Conservation (phyloP, 2,888 invertebrate species). For the Lasioglossum zephyrum region DNA sequence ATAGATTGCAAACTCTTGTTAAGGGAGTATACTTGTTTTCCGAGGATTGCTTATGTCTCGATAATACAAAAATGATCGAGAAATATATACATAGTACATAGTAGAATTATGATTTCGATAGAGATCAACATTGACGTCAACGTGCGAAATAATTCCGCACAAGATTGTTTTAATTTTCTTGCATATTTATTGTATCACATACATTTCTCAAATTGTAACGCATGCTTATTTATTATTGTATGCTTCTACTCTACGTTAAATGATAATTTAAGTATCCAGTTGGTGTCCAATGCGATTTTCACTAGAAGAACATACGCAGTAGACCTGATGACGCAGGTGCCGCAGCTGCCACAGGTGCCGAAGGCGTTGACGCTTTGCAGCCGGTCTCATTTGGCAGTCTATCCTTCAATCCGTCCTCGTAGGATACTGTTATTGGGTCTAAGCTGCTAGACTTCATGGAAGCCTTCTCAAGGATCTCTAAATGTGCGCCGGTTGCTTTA, state of each 20-base stretch:
- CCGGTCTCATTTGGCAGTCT: no score
- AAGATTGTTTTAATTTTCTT: background rate
- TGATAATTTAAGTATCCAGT: background rate
- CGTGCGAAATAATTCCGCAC: no score
- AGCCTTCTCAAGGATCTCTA: constrained; percentile 52
- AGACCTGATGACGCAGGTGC: background rate
- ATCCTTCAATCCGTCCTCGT: background rate
- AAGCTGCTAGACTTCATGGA: background rate
- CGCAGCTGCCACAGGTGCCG: no score
- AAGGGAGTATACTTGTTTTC: no score
- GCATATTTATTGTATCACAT: background rate
- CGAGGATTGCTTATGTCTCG: no score
- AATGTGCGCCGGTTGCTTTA: constrained; percentile 41
- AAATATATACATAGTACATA: no score
- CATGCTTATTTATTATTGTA: background rate
- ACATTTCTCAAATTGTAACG: background rate
- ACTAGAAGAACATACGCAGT: background rate
- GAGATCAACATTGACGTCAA: background rate
- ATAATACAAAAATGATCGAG: no score
- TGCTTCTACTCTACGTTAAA: background rate
- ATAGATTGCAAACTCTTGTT: background rate
- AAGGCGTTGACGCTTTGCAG: background rate
- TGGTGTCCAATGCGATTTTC: background rate
- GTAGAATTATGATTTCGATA: no score
- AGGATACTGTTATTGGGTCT: accelerated